Percentiles rank a stretch among this genome's conserved stretches.
Conservation (phyloP, 23 tunicate genomes). For the Halocynthia roretzi region DNA sequence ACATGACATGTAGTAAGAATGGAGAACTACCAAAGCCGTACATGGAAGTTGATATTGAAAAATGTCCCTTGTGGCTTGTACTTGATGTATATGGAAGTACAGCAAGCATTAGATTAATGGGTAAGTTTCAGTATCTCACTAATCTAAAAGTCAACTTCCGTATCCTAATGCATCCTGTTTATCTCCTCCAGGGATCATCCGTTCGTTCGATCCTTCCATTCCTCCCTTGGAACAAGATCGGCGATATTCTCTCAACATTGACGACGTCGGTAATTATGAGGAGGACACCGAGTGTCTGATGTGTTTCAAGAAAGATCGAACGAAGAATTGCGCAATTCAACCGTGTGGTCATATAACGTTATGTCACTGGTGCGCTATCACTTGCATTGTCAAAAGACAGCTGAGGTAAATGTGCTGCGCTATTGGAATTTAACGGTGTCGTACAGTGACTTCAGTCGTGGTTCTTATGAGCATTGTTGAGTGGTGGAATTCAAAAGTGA, state of each 20-base stretch:
- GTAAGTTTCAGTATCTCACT: constrained; percentile 24
- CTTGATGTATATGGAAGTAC: constrained; percentile 73
- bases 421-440: neutral
- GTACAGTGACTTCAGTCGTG: no score
- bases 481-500: no score
- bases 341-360: constrained; percentile 79
- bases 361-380: constrained; percentile 88
- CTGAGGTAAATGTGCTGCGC: constrained; percentile 30
- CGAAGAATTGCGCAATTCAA: constrained; percentile 63
- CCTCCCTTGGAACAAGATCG: neutral
- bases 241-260: constrained; percentile 32
- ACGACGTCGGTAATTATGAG: constrained; percentile 43
- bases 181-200: constrained; percentile 42
- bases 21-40: constrained; percentile 29
- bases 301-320: constrained; percentile 71
- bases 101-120: constrained; percentile 53
- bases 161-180: no score
- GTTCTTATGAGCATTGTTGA: no score
- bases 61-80: constrained; percentile 40
- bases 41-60: constrained; percentile 12
- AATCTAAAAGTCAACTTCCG: neutral
- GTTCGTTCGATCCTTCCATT: constrained; percentile 33
- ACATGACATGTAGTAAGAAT: constrained; percentile 50
- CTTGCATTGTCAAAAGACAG: constrained; percentile 73
- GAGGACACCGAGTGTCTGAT: constrained; percentile 67